A percentile compares a stretch with the other conserved stretches of the same genome.
These are phyloP conservation scores for Drosophila anomalata DNA, from an alignment of 2,888 invertebrate genomes.

Conservation along the genomic window DNA sequence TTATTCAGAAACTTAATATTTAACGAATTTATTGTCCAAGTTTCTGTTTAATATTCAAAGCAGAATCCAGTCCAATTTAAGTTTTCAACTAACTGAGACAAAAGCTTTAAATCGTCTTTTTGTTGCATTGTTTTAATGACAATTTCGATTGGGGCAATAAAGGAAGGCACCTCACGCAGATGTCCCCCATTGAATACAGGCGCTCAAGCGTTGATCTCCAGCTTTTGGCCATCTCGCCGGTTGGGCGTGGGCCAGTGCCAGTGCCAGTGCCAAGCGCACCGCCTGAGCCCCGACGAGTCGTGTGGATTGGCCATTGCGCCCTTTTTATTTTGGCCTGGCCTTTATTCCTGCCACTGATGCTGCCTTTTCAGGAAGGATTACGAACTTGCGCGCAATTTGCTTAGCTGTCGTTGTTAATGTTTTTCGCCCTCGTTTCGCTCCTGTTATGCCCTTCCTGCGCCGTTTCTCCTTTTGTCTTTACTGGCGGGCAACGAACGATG, in stretches of 20 bases:
- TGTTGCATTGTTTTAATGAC: slow-evolving; percentile 56
- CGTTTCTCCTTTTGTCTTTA: slow-evolving; percentile 32
- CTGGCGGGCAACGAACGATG: slow-evolving; percentile 42
- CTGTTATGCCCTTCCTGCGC: not conserved
- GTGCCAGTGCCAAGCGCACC: slow-evolving; percentile 33
- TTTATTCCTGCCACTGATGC: slow-evolving; percentile 9
- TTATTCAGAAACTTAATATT: slow-evolving; percentile 23
- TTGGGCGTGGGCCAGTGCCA: slow-evolving; percentile 24
- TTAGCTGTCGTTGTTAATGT: slow-evolving; percentile 60
- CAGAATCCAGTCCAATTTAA: slow-evolving; percentile 17
- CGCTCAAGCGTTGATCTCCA: slow-evolving; percentile 37
- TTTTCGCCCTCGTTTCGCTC: slow-evolving; percentile 28
- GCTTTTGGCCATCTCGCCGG: slow-evolving; percentile 39
- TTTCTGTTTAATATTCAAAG: slow-evolving; percentile 21
- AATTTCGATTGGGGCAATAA: slow-evolving; percentile 57
- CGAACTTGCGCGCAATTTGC: slow-evolving; percentile 63
- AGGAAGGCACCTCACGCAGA: slow-evolving; percentile 30
- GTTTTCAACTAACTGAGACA: slow-evolving; percentile 12
- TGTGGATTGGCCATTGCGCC: slow-evolving; percentile 23
- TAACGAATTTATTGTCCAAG: slow-evolving; percentile 11
- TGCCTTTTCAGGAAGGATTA: slow-evolving; percentile 57
- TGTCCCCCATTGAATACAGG: slow-evolving; percentile 37
- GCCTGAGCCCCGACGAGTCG: slow-evolving; percentile 35
- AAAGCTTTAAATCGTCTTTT: slow-evolving; percentile 20
- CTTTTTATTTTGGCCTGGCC: slow-evolving; percentile 1